phyloP scores from a whole-genome alignment of 2,797 vertebrate genomes.

The Pipistrellus pipistrellus region DNA sequence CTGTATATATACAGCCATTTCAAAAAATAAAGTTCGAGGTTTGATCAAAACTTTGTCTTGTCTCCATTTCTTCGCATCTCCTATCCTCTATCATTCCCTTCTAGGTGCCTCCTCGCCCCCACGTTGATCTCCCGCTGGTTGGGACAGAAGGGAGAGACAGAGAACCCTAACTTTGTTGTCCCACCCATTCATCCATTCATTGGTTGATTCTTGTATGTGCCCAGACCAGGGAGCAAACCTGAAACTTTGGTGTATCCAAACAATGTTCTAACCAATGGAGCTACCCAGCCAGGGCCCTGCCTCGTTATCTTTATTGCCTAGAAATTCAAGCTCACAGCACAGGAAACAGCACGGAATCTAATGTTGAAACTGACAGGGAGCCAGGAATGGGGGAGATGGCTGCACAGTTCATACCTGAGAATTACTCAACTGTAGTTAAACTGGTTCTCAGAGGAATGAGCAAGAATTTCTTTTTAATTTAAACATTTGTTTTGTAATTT shows the following conservation, averaged over 20 bases:
- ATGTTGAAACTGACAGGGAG: neutral
- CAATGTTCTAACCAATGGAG: neutral
- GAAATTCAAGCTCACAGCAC: slow-evolving; percentile 55
- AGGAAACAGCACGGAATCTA: slow-evolving; percentile 37
- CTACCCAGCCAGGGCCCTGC: neutral
- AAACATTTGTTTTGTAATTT: neutral
- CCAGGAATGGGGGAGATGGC: neutral
- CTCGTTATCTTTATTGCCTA: slow-evolving; percentile 58
- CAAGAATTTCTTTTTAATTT: neutral
- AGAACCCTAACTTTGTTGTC: neutral
- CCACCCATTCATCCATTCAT: neutral
- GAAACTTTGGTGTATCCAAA: neutral
- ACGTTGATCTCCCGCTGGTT: no score
- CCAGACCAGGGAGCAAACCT: neutral
- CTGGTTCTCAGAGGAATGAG: slow-evolving; percentile 15
- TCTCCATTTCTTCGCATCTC: no score
- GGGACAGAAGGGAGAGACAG: neutral
- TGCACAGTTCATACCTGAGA: neutral
- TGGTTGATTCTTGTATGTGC: neutral
- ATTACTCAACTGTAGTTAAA: neutral
- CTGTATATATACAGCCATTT: no score
- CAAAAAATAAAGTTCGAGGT: no score
- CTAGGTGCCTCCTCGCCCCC: no score
- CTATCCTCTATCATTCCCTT: no score
- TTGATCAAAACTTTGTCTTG: no score